These are phyloP conservation scores for Grammatotria lemairii DNA, from an alignment of 2,113 vertebrate genomes.

Conservation along the genomic window DNA sequence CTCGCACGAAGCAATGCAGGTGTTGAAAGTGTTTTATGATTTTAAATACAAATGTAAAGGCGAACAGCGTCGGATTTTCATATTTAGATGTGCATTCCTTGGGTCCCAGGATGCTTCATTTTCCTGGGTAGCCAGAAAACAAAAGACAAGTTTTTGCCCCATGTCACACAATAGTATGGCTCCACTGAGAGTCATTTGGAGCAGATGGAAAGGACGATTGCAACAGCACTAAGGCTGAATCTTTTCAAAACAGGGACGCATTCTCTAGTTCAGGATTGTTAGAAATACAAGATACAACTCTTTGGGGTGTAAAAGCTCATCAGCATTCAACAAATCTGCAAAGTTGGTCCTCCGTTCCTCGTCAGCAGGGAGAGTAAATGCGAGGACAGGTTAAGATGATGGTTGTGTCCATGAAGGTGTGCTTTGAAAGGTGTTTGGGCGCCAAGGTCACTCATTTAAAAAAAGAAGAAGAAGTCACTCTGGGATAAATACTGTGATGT, in stretches of 20 bases:
- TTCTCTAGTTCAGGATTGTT: constrained; percentile 29
- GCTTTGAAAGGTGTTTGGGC: constrained; percentile 41
- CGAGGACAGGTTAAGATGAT: constrained; percentile 28
- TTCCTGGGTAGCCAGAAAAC: constrained; percentile 15
- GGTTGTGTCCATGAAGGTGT: constrained; percentile 39
- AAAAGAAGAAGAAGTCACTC: constrained; percentile 18
- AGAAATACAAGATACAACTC: constrained; percentile 38
- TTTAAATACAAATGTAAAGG: constrained; percentile 3
- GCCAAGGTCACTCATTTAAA: constrained; percentile 51
- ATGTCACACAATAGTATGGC: constrained; percentile 25
- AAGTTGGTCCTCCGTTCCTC: constrained; percentile 1
- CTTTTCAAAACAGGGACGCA: constrained; percentile 9
- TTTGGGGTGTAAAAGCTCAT: constrained; percentile 41
- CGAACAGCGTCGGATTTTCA: not conserved
- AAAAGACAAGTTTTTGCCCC: constrained; percentile 25
- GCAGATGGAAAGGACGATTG: constrained; percentile 50
- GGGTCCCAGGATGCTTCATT: constrained; percentile 4
- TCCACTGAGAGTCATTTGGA: constrained; percentile 43
- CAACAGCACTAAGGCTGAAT: constrained; percentile 1
- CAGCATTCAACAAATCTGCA: constrained; percentile 43
- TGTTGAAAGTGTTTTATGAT: not conserved
- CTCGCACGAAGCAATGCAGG: constrained; percentile 1
- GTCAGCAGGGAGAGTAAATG: constrained; percentile 10
- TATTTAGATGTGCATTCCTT: constrained; percentile 23
- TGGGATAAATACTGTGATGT: constrained; percentile 47